These are phyloP conservation scores for Diuraphis noxia DNA, from an alignment of 1,140 invertebrate species.

Conservation along the genomic window DNA sequence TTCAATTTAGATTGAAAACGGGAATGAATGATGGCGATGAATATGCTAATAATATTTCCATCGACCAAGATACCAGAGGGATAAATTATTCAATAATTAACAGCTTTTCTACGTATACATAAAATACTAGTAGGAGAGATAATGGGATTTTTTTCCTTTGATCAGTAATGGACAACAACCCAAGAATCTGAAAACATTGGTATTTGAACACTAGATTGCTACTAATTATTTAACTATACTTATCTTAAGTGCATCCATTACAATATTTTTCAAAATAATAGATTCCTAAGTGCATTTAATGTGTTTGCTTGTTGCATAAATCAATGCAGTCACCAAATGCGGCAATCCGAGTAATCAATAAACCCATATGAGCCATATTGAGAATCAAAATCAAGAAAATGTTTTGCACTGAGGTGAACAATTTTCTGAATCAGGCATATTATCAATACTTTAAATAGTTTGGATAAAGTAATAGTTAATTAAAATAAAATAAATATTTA, in stretches of 20 bases:
- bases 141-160: background rate
- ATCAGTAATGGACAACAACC: background rate
- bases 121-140: background rate
- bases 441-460: background rate
- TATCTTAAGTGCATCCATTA: background rate
- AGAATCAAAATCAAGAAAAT: background rate
- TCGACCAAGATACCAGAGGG: background rate
- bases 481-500: too few species aligned
- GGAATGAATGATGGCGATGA: background rate
- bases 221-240: background rate
- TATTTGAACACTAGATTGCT: background rate
- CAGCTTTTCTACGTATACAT: background rate
- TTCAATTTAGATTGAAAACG: background rate
- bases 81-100: background rate
- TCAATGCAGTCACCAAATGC: background rate
- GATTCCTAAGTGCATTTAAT: background rate
- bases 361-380: too few species aligned
- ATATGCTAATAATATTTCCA: background rate
- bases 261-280: background rate
- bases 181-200: background rate
- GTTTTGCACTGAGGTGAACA: background rate
- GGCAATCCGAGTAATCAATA: background rate
- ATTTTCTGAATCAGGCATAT: too few species aligned
- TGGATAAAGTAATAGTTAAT: too few species aligned
- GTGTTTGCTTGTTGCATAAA: background rate